Conservation (phyloP, 2,797 vertebrate genomes). For the Pachyuromys duprasi region DNA sequence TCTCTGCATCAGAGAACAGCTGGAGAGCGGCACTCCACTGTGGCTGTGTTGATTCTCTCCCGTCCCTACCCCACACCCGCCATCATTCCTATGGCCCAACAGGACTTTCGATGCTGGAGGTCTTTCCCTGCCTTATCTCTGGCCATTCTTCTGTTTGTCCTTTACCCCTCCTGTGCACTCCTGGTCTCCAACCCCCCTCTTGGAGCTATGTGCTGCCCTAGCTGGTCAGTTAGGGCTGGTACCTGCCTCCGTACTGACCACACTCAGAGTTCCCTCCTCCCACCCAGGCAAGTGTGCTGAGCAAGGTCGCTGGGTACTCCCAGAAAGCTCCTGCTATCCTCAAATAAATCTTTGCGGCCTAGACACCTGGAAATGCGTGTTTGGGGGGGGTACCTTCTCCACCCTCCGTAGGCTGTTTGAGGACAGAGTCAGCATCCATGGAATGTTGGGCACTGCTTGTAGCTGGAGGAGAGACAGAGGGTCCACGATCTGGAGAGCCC, state of each 20-base stretch:
- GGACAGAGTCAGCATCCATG: background rate
- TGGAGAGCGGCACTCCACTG: background rate
- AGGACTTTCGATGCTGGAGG: background rate
- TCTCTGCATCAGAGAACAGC: background rate
- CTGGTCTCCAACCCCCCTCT: background rate
- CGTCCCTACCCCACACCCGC: too few species aligned
- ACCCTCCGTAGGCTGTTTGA: rapidly evolving
- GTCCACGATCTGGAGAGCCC: background rate
- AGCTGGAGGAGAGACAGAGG: background rate
- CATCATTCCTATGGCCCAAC: rapidly evolving
- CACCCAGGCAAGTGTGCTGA: background rate
- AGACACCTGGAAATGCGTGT: background rate
- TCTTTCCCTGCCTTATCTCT: background rate
- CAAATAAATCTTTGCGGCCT: background rate
- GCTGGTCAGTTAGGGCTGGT: background rate
- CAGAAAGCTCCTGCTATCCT: background rate
- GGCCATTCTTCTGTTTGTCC: background rate
- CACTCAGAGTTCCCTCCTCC: rapidly evolving
- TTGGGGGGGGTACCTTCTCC: background rate
- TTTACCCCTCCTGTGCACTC: background rate
- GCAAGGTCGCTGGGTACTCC: background rate
- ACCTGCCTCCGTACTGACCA: background rate
- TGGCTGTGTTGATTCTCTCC: too few species aligned
- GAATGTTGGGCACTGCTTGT: too few species aligned
- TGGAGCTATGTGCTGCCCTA: background rate